Evolutionary conservation across 2,888 invertebrate species (phyloP), one percentile per base, ranked within the genome.

Genomic region (Pristionchus entomophagus): DNA sequence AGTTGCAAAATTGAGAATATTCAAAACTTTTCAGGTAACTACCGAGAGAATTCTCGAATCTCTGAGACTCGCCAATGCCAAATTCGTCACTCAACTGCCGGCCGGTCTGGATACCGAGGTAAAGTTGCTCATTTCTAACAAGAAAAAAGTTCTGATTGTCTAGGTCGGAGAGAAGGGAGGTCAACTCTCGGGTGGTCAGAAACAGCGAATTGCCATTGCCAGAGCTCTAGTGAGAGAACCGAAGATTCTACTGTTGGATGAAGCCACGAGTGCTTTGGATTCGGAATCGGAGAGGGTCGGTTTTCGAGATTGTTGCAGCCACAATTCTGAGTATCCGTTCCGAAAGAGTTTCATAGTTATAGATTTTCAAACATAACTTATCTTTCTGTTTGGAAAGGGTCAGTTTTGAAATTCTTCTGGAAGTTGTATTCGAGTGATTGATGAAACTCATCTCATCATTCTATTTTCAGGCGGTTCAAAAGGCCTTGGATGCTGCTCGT

Each of bases 21-120:
- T 45, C 45, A 45, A 14, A 26, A 17, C 53, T 2, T 12, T 45
- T 8, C 51, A 82, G 29, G 49, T 89, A 1, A 26, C 86, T 0
- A 86, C 88, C 45, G 89, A 89, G 14, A 32, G 82, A 38, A 89
- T 89, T 32, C 41, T 84, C n/a, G 86, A 88, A 41, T 89, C 89
- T 1, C 87, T 87, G 8, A 35, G 77, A 14, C 86, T 86, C 12
- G 88, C 88, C 12, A 89, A 89, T 45, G 89, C 89, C 17, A 87
- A 85, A 2, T 89, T 89, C 84, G 87, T 89, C 45, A 82, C 78
- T 29, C 65, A 56, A 19, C 29, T 87, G 17, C 87, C 88, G 8
- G 49, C 80, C 0, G 88, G 84, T 1, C 41, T 85, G 26, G 85
- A 77, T 29, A 77, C 85, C 1, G 83, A 87, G 51, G 86, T 45